These are phyloP conservation scores for Falcaria lacertinaria DNA, from an alignment of 2,888 invertebrate species.

Conservation along the genomic window DNA sequence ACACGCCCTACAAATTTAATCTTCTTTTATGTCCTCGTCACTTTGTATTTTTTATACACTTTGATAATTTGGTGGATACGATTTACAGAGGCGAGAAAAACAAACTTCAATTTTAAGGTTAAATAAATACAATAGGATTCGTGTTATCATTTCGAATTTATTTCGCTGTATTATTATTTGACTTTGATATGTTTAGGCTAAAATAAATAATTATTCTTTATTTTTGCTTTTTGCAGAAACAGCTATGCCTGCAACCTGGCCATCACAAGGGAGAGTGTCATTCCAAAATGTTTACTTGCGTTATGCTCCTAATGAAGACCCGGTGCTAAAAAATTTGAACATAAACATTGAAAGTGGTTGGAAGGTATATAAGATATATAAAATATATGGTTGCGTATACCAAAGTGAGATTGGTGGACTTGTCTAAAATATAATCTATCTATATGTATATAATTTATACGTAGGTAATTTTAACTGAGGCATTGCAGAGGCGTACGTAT, in stretches of 20 bases:
- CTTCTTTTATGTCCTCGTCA: conserved; percentile 17
- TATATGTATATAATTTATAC: no score
- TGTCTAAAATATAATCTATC: no score
- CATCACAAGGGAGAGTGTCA: conserved; percentile 78
- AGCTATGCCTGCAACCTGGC: conserved; percentile 81
- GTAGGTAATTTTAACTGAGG: no score
- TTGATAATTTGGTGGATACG: background rate
- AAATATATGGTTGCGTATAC: background rate
- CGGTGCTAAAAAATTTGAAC: conserved; percentile 79
- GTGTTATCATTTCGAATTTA: no score
- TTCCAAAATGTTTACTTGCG: conserved; percentile 81
- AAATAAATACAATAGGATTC: no score
- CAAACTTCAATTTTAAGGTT: no score
- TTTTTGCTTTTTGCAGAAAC: conserved; percentile 55
- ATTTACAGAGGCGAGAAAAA: no score
- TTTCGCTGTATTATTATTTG: no score
- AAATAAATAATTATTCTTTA: conserved; percentile 3
- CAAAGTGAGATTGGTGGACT: no score
- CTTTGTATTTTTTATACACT: conserved; percentile 12
- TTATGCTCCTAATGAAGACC: conserved; percentile 81
- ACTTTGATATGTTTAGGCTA: background rate
- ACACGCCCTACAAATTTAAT: conserved; percentile 19
- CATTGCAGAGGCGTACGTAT: no score
- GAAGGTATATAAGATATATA: conserved; percentile 44
- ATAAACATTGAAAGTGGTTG: conserved; percentile 61